Conservation (phyloP, 64 coral and sea anemone species). For the Stichodactyla helianthus region DNA sequence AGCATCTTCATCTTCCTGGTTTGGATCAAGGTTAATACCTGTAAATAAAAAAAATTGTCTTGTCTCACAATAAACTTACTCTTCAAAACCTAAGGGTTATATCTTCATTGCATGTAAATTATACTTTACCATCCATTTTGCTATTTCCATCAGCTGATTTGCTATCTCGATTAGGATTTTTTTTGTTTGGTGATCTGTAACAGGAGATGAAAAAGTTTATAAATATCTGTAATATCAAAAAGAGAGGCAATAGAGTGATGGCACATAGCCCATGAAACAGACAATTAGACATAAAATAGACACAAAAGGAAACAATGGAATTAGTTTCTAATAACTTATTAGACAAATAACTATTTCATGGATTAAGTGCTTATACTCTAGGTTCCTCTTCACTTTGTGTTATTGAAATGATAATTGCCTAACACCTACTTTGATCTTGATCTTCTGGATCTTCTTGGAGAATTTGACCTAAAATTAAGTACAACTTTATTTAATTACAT, state of each 20-base stretch:
- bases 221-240: not conserved
- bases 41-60: not conserved
- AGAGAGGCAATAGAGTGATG: not conserved
- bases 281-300: no score
- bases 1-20: slow-evolving; percentile 66
- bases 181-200: slow-evolving; percentile 61
- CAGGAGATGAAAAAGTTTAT: not conserved
- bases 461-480: slow-evolving; percentile 48
- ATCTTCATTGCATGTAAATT: not conserved
- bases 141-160: slow-evolving; percentile 7
- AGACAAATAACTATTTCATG: no score
- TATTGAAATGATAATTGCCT: not conserved
- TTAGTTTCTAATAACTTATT: no score
- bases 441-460: slow-evolving; percentile 60
- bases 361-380: no score
- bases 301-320: no score
- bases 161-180: slow-evolving; percentile 21
- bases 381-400: no score
- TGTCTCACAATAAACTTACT: not conserved
- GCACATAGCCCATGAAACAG: no score
- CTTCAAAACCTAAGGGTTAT: not conserved
- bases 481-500: not conserved
- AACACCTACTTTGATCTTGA: slow-evolving; percentile 52
- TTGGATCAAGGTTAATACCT: slow-evolving; percentile 21
- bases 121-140: slow-evolving; percentile 29